Conservation (phyloP, 2,888 invertebrate genomes). For the Melipona beecheii region DNA sequence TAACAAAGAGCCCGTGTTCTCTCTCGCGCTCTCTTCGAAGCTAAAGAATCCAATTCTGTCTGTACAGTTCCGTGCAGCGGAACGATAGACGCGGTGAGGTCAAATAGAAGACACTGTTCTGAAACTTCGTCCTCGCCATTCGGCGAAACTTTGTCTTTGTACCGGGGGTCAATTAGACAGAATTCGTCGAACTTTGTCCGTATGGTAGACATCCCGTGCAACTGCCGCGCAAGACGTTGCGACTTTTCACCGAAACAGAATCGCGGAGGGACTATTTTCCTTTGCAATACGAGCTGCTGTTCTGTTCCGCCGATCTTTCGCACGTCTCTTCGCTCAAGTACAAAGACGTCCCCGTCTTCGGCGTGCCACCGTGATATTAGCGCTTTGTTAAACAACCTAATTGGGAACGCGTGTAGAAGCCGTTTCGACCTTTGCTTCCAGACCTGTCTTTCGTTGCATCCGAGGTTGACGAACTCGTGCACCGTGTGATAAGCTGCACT, state of each 20-base stretch:
- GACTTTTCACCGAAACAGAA: slow-evolving; percentile 60
- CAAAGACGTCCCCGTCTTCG: slow-evolving; percentile 27
- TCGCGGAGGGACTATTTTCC: slow-evolving; percentile 52
- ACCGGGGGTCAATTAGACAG: slow-evolving; percentile 75
- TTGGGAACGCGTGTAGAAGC: slow-evolving; percentile 41
- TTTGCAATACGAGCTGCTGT: slow-evolving; percentile 2
- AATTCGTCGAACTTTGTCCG: slow-evolving; percentile 71
- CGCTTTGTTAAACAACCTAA: slow-evolving; percentile 63
- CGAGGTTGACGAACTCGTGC: not conserved
- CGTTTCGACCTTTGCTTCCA: not conserved
- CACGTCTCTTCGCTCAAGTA: slow-evolving; percentile 39
- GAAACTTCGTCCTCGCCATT: slow-evolving; percentile 66
- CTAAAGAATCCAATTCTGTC: slow-evolving; percentile 46
- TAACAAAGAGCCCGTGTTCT: slow-evolving; percentile 19
- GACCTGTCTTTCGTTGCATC: not conserved
- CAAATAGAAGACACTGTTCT: slow-evolving; percentile 70
- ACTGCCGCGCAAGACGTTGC: slow-evolving; percentile 47
- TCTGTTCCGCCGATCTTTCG: not conserved
- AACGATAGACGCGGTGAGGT: slow-evolving; percentile 62
- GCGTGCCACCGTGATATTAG: slow-evolving; percentile 47
- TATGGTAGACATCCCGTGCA: slow-evolving; percentile 56
- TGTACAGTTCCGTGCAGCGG: slow-evolving; percentile 45
- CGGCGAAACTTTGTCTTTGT: slow-evolving; percentile 70
- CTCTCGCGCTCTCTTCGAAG: not conserved
- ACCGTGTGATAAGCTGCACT: not conserved